Base-by-base conservation (phyloP, 1,140 invertebrate species). In the Apolygus lucorum region DNA sequence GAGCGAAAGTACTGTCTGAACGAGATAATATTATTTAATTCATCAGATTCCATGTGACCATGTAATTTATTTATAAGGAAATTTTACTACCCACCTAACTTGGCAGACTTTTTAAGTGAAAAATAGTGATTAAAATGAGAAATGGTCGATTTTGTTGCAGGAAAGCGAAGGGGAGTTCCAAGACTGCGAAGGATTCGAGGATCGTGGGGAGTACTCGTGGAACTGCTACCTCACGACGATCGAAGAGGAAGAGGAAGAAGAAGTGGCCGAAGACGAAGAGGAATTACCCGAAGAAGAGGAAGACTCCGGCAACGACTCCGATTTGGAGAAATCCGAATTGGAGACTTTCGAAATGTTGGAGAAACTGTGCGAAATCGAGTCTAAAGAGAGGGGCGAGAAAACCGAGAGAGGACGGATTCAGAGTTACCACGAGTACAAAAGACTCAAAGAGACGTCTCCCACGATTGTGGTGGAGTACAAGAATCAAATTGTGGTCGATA, bases 331-430 rank as follows among this genome's bases (percentile, higher is more conserved):
- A 28, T 70, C 69, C 21, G 70, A 71, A 34, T 28, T 71, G 11
- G 70, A 71, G 29, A 67, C 67, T n/a, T 71, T 71, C 59, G 70
- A 71, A 54, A 28, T 66, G 26, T 52, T 71, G 59, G 70, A 71
- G 62, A 66, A 71, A 54, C 25, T 71, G 65, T 71, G 70, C 49
- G 63, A 52, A 22, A 26, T 28, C 14, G 59, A 64, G 4, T 49
- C 49, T 21, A 29, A 54, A 24, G 62, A 70, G 59, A 28, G 66
- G 2, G 62, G 34, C 0, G 62, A 49, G 25, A 27, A 64, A 34
- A 26, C 14, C 13, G 21, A 28, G 64, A 14, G 63, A 52, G 54
- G 63, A 54, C 63, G 63, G 21, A 66, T 67, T 62, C 26, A 28
- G 27, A 70, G 63, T 49, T 70, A 66, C 25, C 69, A 67, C 27